Percentiles rank a stretch among this genome's conserved stretches.
phyloP scores from a whole-genome alignment of 2,888 invertebrate genomes.

The Bombylius discolor region DNA sequence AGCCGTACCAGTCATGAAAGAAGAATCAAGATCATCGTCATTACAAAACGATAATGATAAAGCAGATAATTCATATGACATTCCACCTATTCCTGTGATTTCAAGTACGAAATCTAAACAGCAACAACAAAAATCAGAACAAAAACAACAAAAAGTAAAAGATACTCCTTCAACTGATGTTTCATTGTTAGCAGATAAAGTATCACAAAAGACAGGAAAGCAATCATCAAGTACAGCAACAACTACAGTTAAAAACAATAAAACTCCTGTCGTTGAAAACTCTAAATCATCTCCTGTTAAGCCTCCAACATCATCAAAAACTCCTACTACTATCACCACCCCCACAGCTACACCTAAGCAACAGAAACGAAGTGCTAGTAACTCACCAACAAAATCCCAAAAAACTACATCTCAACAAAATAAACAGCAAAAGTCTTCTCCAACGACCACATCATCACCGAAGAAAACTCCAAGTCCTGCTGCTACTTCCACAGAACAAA shows the following conservation, averaged over 20 bases:
- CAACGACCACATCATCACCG: background rate
- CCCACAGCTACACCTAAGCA: slow-evolving; percentile 6
- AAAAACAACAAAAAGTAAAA: background rate
- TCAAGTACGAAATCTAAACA: background rate
- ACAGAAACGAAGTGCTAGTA: background rate
- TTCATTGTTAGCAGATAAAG: too few relatives aligned
- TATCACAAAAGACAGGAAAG: slow-evolving; percentile 4
- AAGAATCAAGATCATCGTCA: slow-evolving; percentile 10
- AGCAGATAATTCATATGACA: background rate
- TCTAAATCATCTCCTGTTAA: slow-evolving; percentile 12
- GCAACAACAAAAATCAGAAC: background rate
- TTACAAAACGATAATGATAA: background rate
- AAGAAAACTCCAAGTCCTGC: background rate
- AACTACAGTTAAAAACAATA: slow-evolving; percentile 1
- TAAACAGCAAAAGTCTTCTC: slow-evolving; percentile 10
- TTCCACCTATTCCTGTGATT: too few relatives aligned
- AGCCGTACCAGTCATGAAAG: slow-evolving; percentile 31
- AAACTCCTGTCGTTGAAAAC: too few relatives aligned
- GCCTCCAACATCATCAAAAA: slow-evolving; percentile 20
- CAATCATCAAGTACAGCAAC: background rate
- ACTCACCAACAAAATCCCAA: slow-evolving; percentile 13
- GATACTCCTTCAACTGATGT: background rate
- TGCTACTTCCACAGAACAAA: background rate
- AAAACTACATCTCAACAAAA: slow-evolving; percentile 2
- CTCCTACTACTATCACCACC: slow-evolving; percentile 9